These are phyloP conservation scores for Strongylocentrotus purpuratus DNA, from an alignment of 35 echinoderm and acorn worm genomes.

Conservation along the genomic window DNA sequence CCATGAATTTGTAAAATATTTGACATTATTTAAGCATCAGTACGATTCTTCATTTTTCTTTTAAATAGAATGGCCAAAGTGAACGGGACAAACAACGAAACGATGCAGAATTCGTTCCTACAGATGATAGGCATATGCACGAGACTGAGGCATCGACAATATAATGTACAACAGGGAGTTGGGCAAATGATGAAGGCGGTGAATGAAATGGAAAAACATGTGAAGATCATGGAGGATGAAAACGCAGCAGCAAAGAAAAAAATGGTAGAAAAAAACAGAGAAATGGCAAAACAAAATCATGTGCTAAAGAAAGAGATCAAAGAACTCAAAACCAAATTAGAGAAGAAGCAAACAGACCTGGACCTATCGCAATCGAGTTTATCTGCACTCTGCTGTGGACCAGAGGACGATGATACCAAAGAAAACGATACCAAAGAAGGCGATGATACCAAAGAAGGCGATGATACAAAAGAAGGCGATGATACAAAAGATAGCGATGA, in stretches of 20 bases:
- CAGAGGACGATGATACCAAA: neutral
- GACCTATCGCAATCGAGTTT: neutral
- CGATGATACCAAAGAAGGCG: too few species aligned
- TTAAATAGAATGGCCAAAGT: neutral
- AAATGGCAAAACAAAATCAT: conserved; percentile 13
- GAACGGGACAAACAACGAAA: neutral
- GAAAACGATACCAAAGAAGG: too few species aligned
- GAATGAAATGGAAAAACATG: neutral
- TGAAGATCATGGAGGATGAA: neutral
- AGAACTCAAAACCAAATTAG: neutral
- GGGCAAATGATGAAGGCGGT: neutral
- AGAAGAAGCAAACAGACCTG: neutral
- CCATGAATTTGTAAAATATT: neutral
- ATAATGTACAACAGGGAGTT: neutral
- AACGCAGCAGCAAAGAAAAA: neutral
- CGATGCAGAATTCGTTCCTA: neutral
- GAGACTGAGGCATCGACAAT: neutral
- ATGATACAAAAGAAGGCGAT: too few species aligned
- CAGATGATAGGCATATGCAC: neutral
- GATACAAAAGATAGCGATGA: too few species aligned
- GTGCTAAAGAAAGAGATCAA: neutral
- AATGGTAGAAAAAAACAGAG: neutral
- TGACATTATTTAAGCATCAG: neutral
- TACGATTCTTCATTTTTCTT: neutral
- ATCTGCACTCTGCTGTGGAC: neutral